Evolutionary conservation across 2,113 vertebrate species (phyloP).

Genomic region (Percina caprodes): DNA sequence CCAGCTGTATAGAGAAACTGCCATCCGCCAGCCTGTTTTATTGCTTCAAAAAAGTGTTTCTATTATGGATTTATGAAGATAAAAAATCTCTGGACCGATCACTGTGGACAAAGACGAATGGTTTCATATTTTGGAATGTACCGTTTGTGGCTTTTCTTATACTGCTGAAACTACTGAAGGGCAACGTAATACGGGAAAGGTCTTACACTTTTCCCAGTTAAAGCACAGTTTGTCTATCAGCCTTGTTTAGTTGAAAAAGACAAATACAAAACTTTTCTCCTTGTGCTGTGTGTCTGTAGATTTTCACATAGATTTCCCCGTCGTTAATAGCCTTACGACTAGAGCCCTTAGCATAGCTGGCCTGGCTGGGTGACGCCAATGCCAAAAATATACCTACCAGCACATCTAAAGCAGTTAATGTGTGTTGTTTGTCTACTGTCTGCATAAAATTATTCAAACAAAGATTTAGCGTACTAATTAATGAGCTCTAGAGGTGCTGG

Average conservation of each 20-base stretch:
- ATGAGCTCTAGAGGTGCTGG: neutral
- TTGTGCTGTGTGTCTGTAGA: neutral
- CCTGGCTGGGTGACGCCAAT: neutral
- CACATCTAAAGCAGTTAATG: neutral
- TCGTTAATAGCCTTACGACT: no score
- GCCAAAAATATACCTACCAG: neutral
- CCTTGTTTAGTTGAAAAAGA: no score
- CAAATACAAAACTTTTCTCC: neutral
- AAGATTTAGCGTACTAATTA: neutral
- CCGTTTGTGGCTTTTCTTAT: constrained; percentile 1
- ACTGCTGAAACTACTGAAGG: constrained; percentile 1
- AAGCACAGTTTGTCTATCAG: neutral
- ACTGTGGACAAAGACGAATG: constrained; percentile 26
- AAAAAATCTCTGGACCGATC: neutral
- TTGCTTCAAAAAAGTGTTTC: constrained; percentile 1
- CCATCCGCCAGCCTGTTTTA: neutral
- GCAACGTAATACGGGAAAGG: constrained; percentile 3
- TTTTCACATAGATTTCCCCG: no score
- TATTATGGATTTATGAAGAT: constrained; percentile 26
- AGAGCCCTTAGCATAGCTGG: neutral
- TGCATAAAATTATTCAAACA: neutral
- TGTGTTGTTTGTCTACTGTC: neutral
- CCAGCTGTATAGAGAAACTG: neutral
- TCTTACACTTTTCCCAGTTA: constrained; percentile 20
- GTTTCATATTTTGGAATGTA: constrained; percentile 36